Conservation (phyloP, 92 coral and sea anemone genomes). For the Palythoa grandis region DNA sequence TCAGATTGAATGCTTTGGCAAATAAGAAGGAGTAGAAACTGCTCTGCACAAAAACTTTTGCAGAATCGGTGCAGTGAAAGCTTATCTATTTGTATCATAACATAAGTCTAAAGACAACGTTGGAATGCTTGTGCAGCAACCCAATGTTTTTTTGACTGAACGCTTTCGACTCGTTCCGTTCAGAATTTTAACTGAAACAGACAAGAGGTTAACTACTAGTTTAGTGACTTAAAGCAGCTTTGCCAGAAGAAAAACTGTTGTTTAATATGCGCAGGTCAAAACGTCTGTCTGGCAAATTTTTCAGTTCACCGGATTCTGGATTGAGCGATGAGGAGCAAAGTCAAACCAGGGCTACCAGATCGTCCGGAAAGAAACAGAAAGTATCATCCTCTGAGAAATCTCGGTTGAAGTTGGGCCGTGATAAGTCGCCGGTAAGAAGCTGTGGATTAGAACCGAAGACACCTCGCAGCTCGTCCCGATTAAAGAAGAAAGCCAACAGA, state of each 20-base stretch:
- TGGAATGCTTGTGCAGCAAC: no score
- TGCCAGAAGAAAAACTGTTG: not conserved
- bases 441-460: conserved; percentile 21
- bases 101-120: no score
- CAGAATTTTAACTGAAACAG: not conserved
- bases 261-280: not conserved
- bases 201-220: not conserved
- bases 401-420: not conserved
- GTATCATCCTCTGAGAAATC: not conserved
- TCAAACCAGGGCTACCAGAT: not conserved
- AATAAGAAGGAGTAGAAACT: no score
- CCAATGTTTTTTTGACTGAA: no score
- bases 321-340: not conserved
- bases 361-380: not conserved
- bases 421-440: not conserved
- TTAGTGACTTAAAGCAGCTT: not conserved
- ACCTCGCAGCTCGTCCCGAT: conserved; percentile 83
- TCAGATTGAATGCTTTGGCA: no score
- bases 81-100: no score
- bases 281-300: not conserved
- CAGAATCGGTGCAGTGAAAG: no score
- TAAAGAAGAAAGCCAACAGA: conserved; percentile 57
- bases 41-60: no score
- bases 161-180: no score
- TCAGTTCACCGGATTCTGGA: conserved; percentile 19